A percentile compares a stretch with the other conserved stretches of the same genome.
Evolutionary conservation across 2,888 invertebrate species (phyloP).

Genomic region (Linyphia triangularis): DNA sequence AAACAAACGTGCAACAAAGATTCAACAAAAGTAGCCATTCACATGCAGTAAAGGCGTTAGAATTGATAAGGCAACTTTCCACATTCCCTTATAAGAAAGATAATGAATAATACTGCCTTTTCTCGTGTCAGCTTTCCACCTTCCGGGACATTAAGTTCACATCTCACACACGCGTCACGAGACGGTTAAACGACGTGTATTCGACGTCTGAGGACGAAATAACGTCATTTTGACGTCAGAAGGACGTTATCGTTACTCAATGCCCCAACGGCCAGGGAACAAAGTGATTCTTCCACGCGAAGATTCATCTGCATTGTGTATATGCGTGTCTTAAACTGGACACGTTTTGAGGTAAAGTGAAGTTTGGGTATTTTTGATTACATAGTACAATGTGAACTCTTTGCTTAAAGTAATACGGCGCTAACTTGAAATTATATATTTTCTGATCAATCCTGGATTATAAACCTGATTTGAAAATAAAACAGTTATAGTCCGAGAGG

Average conservation of each 20-base stretch:
- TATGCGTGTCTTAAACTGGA: no score
- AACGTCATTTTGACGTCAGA: background rate
- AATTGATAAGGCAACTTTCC: background rate
- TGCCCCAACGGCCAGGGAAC: background rate
- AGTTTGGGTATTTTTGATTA: no score
- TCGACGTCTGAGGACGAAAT: background rate
- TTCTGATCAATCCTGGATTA: no score
- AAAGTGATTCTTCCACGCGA: background rate
- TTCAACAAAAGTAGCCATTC: background rate
- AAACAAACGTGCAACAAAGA: no score
- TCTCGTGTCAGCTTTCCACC: background rate
- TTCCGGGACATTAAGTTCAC: slow-evolving; percentile 31
- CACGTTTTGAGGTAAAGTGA: no score
- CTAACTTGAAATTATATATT: no score
- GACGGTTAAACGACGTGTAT: slow-evolving; percentile 25
- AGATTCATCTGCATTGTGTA: background rate
- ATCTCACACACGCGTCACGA: background rate
- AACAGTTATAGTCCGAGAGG: no score
- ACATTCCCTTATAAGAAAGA: no score
- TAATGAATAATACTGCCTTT: background rate
- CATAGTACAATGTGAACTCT: no score
- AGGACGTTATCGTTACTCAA: background rate
- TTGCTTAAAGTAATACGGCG: no score
- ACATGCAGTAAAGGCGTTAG: background rate
- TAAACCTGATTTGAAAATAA: no score